Evolutionary conservation across 2,797 vertebrate species (phyloP), one percentile per base, ranked within the genome.

Genomic region (Trachops cirrhosus): DNA sequence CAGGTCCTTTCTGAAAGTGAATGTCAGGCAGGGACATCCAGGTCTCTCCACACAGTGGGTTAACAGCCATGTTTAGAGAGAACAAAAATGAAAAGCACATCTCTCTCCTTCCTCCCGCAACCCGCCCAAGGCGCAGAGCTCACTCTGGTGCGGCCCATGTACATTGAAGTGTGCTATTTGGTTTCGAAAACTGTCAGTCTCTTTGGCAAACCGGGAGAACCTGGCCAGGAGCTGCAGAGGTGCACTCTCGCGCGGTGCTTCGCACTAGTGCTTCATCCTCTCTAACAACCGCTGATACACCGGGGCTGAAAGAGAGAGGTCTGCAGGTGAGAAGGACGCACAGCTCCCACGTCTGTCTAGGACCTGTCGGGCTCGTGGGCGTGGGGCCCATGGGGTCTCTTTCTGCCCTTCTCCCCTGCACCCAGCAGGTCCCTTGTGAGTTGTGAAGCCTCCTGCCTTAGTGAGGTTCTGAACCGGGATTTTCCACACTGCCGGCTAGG

Each of bases 251-350:
- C 0, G 29, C 5, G 0, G 8, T 3, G 10, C 91, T 89, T 96
- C 34, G 29, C 68, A 71, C 90, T 94, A 96, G 41, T 98, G 98
- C 95, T 98, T 98, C 98, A 99, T 97, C 97, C 97, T 98, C 5
- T 98, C 98, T 68, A 99, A 68, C 93, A 99, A 84, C 97, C 96
- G 98, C 96, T 98, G 97, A 68, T 98, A 98, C 70, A 97, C 98
- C 0, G 98, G 98, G 3, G 97, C 98, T 99, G 98, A 46, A 97
- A 92, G n/a, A 77, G 50, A 82, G 89, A 18, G 4, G 11, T 16
- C 4, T 0, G n/a, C 44, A 80, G 34, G n/a, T 89, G 15, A 87
- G 22, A n/a, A 48, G 26, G 39, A 6, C 1, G 6, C 26, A 12
- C 41, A 29, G 29, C 19, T 18, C 5, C 57, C 7, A 11, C 0